Evolutionary conservation across 2,888 invertebrate species (phyloP), one percentile per base, ranked within the genome.

Genomic region (Lysandra bellargus): DNA sequence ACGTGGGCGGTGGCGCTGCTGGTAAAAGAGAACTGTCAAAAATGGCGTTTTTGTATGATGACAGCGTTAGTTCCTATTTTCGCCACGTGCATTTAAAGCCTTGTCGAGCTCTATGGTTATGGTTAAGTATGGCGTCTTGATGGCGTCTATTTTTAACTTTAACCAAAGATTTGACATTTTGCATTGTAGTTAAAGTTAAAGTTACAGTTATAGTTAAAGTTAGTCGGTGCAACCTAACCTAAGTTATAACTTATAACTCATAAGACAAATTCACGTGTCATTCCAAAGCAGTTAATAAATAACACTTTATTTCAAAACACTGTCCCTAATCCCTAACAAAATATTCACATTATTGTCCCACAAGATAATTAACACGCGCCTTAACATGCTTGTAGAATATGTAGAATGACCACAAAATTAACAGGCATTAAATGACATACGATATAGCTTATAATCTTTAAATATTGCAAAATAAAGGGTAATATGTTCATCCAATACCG

Each of bases 381-480:
- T 4, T 33, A 4, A 69, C 14, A 23, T 69, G 30, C 33, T 64
- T 30, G 23, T 7, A 64, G 9, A 64, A 30, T 64, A 12, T 30
- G 23, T 7, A 64, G 9, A 64, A 30, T 64, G 30, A 23, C 17
- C 5, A 76, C 33, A 76, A 57, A 49, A 76, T 76, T 30, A 30
- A 76, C 33, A 76, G 23, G 12, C 53, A 9, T 74, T 33, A 33
- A 53, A 76, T 6, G 17, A 5, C 69, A 57, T 53, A 76, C 76
- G 9, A 44, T 74, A 17, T 9, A 23, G 44, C 40, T 49, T 57
- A 33, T 76, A 30, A 76, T 76, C 53, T 53, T 33, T 53, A 30
- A 33, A 53, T 30, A 76, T 76, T 76, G 53, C 76, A 76, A 76
- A 76, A 57, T 76, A 76, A 76, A 17, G 57, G 76, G 30, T 33